Evolutionary conservation across 2,113 vertebrate species (phyloP), one percentile per base, ranked within the genome.

Genomic region (Embiotoca jacksoni): DNA sequence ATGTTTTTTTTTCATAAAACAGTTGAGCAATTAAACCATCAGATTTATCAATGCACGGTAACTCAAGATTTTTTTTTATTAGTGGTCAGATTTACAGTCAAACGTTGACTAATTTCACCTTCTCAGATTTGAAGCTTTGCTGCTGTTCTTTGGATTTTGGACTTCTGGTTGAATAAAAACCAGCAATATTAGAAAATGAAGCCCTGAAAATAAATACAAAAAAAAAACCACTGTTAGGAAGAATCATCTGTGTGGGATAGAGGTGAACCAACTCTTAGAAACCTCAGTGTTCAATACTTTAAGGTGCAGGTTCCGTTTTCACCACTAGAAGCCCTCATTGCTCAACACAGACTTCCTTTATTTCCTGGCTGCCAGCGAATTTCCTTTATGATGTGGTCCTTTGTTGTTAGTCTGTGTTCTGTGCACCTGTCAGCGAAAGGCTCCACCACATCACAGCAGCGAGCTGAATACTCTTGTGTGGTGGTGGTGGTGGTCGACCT

Each of bases 321-420:
- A 59, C 63, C 68, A 77, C 65, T 65, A 69, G 83, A 59, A 41
- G 78, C 66, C 64, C 35, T 65, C 13, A 36, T 31, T 55, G 14
- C 64, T 69, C 30, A 6, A 65, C 30, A 8, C 11, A 55, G 3
- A 33, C 1, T 10, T 66, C 3, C 11, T 13, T 3, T 6, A 30
- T 52, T 65, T 30, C 1, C 0, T 33, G 6, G 53, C 30, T 35
- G 37, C 53, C 46, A 3, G 54, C 23, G 1, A 30, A 47, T 70
- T 36, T 65, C 30, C 5, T 49, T 7, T 50, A 16, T 58, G 32
- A 59, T 67, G 32, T 62, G 31, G 11, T 76, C 46, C 4, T 32
- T 60, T 66, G 66, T 78, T 66, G 66, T 78, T 58, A 10, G 32
- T 61, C 16, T 57, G 44, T 61, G 61, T 37, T 14, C 13, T 57